Evolutionary conservation across 2,888 invertebrate species (phyloP).

Genomic region (Drosophila algonquin): DNA sequence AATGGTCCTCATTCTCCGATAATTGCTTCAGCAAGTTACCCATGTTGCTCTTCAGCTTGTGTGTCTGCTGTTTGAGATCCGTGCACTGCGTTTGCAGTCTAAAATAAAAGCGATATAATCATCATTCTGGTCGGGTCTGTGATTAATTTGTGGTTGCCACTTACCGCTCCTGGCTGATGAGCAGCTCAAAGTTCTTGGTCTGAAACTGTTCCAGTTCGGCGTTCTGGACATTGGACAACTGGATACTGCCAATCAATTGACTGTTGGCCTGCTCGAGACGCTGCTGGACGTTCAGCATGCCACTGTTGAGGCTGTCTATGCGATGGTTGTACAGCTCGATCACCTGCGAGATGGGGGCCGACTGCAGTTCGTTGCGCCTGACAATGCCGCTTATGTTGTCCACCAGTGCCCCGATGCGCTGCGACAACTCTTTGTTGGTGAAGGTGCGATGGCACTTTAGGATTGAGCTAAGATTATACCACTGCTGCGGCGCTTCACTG

Average conservation of each 20-base stretch:
- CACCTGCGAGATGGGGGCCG: conserved; percentile 81
- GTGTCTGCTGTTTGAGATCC: conserved; percentile 80
- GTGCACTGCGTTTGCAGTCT: conserved; percentile 81
- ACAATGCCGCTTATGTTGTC: conserved; percentile 74
- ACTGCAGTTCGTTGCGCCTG: conserved; percentile 77
- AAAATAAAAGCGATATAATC: not conserved
- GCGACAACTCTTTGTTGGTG: conserved; percentile 79
- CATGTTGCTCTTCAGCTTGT: conserved; percentile 77
- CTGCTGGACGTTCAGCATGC: conserved; percentile 72
- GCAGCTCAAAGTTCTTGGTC: conserved; percentile 82
- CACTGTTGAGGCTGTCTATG: conserved; percentile 77
- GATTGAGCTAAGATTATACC: conserved; percentile 81
- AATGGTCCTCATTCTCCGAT: conserved; percentile 76
- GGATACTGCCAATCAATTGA: conserved; percentile 78
- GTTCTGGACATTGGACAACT: conserved; percentile 79
- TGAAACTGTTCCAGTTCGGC: conserved; percentile 81
- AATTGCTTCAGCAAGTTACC: conserved; percentile 80
- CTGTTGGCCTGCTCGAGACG: conserved; percentile 79
- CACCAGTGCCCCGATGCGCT: conserved; percentile 79
- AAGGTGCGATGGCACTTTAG: conserved; percentile 79
- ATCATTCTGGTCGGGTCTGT: too few relatives aligned
- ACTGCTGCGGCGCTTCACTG: conserved; percentile 65
- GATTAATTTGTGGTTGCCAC: not conserved
- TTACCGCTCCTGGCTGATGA: conserved; percentile 81
- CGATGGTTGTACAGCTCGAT: conserved; percentile 83